phyloP scores from a whole-genome alignment of 2,888 invertebrate genomes.

The Drosophila rellima region DNA sequence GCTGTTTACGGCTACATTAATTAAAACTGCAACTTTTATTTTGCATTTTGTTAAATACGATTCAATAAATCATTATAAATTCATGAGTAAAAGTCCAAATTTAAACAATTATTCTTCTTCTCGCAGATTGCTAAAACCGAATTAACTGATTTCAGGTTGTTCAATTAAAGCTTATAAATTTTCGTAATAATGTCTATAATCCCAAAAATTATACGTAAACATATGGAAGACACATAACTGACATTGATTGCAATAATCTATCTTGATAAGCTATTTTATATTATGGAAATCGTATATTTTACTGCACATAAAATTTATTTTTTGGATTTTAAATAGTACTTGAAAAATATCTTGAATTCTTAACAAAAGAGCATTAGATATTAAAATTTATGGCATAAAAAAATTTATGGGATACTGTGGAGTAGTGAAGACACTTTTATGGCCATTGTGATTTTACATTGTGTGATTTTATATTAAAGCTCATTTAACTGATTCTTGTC shows the following conservation, averaged over 20 bases:
- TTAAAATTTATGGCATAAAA: constrained; percentile 5
- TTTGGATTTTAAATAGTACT: constrained; percentile 5
- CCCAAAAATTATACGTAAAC: constrained; percentile 27
- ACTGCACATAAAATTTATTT: constrained; percentile 9
- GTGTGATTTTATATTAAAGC: too few species aligned
- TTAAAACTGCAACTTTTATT: constrained; percentile 20
- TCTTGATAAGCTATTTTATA: background rate
- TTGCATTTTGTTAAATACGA: constrained; percentile 1
- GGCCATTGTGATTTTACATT: background rate
- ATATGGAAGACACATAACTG: constrained; percentile 17
- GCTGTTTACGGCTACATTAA: constrained; percentile 11
- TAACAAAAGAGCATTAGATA: background rate
- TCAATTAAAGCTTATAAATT: constrained; percentile 19
- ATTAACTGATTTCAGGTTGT: constrained; percentile 15
- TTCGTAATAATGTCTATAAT: constrained; percentile 22
- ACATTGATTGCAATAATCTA: constrained; percentile 16
- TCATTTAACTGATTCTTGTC: background rate
- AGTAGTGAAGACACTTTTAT: background rate
- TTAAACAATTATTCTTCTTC: background rate
- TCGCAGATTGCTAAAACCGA: background rate
- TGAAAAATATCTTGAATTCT: background rate
- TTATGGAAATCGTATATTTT: constrained; percentile 9
- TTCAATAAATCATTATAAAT: constrained; percentile 16
- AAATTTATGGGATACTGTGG: background rate
- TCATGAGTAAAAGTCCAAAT: constrained; percentile 1